These are phyloP conservation scores for Pseudochirops cupreus DNA, from an alignment of 2,797 vertebrate genomes.

Conservation along the genomic window DNA sequence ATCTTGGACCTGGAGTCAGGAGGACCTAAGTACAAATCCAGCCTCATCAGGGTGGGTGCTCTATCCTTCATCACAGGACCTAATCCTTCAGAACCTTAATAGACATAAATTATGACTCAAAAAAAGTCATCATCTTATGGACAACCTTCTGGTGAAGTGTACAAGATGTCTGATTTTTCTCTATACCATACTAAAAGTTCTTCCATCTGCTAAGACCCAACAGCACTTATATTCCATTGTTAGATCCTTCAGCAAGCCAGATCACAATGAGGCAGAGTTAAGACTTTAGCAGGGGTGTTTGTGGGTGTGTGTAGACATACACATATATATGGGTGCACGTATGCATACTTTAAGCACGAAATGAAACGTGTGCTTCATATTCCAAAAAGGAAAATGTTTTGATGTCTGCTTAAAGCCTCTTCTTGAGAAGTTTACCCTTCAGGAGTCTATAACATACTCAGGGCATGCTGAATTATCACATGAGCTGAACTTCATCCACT, in stretches of 20 bases:
- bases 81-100: neutral
- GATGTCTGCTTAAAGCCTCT: neutral
- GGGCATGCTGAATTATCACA: neutral
- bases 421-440: neutral
- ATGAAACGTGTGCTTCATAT: neutral
- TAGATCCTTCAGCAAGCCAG: neutral
- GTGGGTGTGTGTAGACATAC: too few relatives aligned
- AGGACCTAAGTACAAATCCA: too few relatives aligned
- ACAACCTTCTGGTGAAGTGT: neutral
- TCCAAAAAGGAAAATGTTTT: neutral
- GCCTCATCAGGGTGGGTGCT: neutral
- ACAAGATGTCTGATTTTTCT: neutral
- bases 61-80: neutral
- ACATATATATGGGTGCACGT: neutral
- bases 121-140: neutral
- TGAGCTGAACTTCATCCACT: slow-evolving; percentile 24
- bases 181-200: neutral
- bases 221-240: neutral
- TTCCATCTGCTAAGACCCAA: neutral
- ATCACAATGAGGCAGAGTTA: neutral
- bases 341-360: neutral
- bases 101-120: neutral
- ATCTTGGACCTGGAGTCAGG: too few relatives aligned
- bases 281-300: neutral
- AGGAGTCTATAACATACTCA: neutral